Conservation (phyloP, 2,113 vertebrate species). For the Equus przewalskii region DNA sequence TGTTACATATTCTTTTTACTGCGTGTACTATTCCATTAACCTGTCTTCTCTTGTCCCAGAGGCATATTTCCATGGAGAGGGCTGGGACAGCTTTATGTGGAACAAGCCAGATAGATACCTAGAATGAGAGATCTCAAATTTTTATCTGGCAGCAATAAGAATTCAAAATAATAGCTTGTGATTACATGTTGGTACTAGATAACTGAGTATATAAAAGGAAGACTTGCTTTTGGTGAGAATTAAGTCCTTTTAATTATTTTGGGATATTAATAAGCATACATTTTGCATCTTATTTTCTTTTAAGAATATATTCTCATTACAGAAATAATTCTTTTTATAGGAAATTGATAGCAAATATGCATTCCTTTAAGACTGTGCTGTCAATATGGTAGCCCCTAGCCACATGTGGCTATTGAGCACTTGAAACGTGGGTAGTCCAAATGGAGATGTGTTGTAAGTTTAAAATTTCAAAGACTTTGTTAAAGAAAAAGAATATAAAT, state of each 20-base stretch:
- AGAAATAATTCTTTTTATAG: conserved; percentile 11
- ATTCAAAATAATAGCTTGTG: background rate
- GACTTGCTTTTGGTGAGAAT: background rate
- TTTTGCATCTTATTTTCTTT: background rate
- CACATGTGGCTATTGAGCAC: background rate
- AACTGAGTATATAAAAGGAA: background rate
- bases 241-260: background rate
- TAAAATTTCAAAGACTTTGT: background rate
- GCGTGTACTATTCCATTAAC: conserved; percentile 15
- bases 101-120: background rate
- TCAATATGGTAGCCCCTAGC: background rate
- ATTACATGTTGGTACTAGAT: background rate
- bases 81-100: background rate
- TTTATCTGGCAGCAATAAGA: background rate
- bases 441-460: background rate
- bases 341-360: background rate
- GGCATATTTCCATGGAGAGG: background rate
- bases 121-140: background rate
- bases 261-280: background rate
- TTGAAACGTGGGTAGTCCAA: background rate
- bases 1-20: conserved; percentile 13
- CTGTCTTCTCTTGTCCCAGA: background rate
- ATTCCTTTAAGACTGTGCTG: background rate
- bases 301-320: background rate
- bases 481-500: background rate